Evolutionary conservation across 2,113 vertebrate genomes (phyloP).

Genomic region (Callipepla squamata): DNA sequence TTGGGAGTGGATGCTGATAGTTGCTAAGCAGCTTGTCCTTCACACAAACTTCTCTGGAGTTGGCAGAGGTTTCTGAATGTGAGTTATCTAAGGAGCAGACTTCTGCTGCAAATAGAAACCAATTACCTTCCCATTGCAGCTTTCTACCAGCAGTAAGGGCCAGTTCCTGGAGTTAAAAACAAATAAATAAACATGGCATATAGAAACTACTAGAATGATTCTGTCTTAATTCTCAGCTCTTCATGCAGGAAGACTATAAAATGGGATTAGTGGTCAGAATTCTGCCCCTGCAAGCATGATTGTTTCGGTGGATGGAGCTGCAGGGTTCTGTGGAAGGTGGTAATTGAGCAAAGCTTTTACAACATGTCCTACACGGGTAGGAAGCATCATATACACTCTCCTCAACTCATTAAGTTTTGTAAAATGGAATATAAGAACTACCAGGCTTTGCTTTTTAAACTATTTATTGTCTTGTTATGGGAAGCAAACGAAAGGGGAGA

Average conservation of each 20-base stretch:
- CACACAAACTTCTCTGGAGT: not conserved
- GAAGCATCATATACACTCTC: accelerated
- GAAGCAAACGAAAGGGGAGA: not conserved
- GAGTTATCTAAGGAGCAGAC: not conserved
- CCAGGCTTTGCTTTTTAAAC: not conserved
- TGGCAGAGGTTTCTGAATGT: not conserved
- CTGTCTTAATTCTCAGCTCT: not conserved
- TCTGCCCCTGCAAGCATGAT: not conserved
- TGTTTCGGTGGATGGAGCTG: not conserved
- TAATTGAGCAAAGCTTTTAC: not conserved
- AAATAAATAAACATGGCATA: not conserved
- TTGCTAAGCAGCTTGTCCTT: not conserved
- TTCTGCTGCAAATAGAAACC: not conserved
- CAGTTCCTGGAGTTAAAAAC: not conserved
- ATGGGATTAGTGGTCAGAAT: not conserved
- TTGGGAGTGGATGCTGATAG: not conserved
- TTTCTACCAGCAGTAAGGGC: accelerated
- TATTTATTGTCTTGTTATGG: not conserved
- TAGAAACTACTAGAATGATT: not conserved
- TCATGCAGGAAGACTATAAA: not conserved
- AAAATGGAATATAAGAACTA: not conserved
- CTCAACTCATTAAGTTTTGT: not conserved
- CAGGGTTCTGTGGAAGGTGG: not conserved
- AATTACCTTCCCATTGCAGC: not conserved
- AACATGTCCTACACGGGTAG: not conserved